Evolutionary conservation across 37 sponge, comb jelly and placozoan genomes (phyloP), one percentile per base, ranked within the genome.

Genomic region (Spongia lamella): DNA sequence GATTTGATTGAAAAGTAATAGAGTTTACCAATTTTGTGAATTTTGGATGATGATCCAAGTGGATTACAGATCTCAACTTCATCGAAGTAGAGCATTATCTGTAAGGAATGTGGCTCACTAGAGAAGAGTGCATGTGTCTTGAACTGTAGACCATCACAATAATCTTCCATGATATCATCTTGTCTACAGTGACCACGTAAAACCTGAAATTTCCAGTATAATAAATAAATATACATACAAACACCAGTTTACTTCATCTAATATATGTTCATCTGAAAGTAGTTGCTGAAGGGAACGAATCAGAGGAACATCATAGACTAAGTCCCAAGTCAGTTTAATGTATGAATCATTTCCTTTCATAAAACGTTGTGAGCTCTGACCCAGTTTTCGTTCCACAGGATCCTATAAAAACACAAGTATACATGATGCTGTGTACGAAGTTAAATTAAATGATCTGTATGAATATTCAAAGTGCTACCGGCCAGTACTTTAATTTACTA

Each of bases 291-390:
- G 63, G 7, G 76, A 75, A 2, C 25, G 19, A n/a, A 75, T 33
- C 40, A 75, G 38, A 19, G 76, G 76, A 13, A 75, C 27, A 21
- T 75, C 47, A 27, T 75, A 75, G 19, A 62, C 76, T 61, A 27
- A 61, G 26, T 75, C 76, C 31, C 37, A 56, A 2, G 4, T n/a
- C n/a, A n/a, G n/a, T n/a, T n/a, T n/a, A n/a, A n/a, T n/a, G n/a
- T n/a, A n/a, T n/a, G n/a, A n/a, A n/a, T n/a, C n/a, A n/a, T n/a
- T n/a, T n/a, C n/a, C n/a, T n/a, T n/a, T n/a, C n/a, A n/a, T n/a
- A n/a, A n/a, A n/a, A n/a, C n/a, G n/a, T n/a, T n/a, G n/a, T n/a
- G n/a, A n/a, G n/a, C n/a, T n/a, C n/a, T n/a, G n/a, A n/a, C n/a
- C n/a, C n/a, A n/a, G n/a, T n/a, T n/a, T n/a, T n/a, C n/a, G n/a